phyloP scores from a whole-genome alignment of 2,888 invertebrate genomes.

The Pandemis heparana region DNA sequence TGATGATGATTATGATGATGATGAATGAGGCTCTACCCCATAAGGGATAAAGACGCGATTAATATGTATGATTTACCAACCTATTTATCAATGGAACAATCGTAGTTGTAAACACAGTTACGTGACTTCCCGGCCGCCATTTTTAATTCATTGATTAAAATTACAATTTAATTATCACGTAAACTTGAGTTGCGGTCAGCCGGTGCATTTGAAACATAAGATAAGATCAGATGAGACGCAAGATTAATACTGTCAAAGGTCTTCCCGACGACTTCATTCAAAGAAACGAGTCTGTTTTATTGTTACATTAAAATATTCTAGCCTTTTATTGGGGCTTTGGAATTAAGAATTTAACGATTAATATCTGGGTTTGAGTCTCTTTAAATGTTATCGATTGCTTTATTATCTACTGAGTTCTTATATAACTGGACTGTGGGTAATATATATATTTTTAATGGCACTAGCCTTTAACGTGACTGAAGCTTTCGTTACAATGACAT shows the following conservation, averaged over 20 bases:
- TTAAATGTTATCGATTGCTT: neutral
- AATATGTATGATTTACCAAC: neutral
- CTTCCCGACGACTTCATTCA: slow-evolving; percentile 17
- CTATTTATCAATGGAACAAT: neutral
- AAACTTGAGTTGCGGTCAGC: neutral
- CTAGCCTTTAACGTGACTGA: no score
- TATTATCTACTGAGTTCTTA: neutral
- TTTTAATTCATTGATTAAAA: slow-evolving; percentile 21
- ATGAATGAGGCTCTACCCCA: no score
- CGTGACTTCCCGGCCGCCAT: slow-evolving; percentile 26
- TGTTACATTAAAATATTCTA: neutral
- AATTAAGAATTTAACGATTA: neutral
- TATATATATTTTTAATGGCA: no score
- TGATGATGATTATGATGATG: no score
- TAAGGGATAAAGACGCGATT: no score
- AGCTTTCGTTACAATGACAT: no score
- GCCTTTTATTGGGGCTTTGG: neutral
- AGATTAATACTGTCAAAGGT: slow-evolving; percentile 32
- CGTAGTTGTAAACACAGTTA: slow-evolving; percentile 5
- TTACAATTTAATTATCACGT: slow-evolving; percentile 30
- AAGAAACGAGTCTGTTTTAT: slow-evolving; percentile 17
- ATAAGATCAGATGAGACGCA: slow-evolving; percentile 32
- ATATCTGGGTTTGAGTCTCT: neutral
- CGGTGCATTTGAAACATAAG: slow-evolving; percentile 20
- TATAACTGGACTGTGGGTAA: no score